phyloP scores from a whole-genome alignment of 2,797 vertebrate species.

The Danio kyathit region DNA sequence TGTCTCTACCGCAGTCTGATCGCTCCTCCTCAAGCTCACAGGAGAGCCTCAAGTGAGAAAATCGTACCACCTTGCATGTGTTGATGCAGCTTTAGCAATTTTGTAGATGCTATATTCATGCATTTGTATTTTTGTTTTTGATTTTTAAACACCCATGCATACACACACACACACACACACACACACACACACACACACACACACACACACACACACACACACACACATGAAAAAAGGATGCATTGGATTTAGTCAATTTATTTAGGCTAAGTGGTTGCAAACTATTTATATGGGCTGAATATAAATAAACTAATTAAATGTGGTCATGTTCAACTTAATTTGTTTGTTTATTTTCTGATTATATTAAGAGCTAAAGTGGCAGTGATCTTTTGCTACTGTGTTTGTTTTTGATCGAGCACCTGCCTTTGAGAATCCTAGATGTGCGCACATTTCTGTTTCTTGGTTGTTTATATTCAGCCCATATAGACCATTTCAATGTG shows the following conservation, averaged over 20 bases:
- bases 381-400: too few species aligned
- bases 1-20: constrained; percentile 95
- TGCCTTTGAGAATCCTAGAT: too few species aligned
- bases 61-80: background rate
- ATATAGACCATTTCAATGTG: background rate
- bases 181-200: background rate
- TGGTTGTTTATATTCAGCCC: too few species aligned
- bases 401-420: too few species aligned
- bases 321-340: too few species aligned
- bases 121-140: background rate
- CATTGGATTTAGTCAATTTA: background rate
- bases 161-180: background rate
- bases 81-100: background rate
- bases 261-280: too few species aligned
- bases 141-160: background rate
- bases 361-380: too few species aligned
- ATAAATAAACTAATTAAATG: too few species aligned
- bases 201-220: background rate
- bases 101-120: background rate
- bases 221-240: constrained; percentile 15
- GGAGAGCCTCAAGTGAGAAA: constrained; percentile 96
- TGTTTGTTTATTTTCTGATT: too few species aligned
- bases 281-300: too few species aligned
- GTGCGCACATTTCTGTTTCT: too few species aligned
- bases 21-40: constrained; percentile 97